These are phyloP conservation scores for Phenganax stokvisi DNA, from an alignment of 92 coral and sea anemone species.

Conservation along the genomic window DNA sequence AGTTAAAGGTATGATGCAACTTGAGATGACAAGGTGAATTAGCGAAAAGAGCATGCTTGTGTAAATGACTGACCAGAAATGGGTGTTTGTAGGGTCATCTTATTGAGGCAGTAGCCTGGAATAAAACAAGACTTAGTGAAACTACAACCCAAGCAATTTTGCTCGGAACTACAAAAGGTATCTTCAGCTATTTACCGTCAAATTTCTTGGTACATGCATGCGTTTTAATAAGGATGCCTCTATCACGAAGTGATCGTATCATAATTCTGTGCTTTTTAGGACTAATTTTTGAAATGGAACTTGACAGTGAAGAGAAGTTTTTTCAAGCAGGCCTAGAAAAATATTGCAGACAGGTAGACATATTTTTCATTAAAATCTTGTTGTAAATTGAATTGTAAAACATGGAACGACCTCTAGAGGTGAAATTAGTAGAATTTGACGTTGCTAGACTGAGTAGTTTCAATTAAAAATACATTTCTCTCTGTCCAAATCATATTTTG, in stretches of 20 bases:
- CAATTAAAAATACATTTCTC: too few relatives aligned
- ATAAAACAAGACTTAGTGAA: constrained; percentile 80
- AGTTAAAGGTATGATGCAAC: constrained; percentile 56
- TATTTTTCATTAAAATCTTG: background rate
- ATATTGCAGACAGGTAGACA: constrained; percentile 68
- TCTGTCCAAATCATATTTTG: too few relatives aligned
- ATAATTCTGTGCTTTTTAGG: constrained; percentile 37
- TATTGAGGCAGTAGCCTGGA: constrained; percentile 92
- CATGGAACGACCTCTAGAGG: background rate
- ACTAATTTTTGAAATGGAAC: constrained; percentile 77
- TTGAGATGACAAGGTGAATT: background rate
- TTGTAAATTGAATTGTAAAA: background rate
- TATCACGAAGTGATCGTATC: too few relatives aligned
- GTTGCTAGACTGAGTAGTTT: too few relatives aligned
- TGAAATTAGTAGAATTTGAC: too few relatives aligned
- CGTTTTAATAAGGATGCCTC: background rate
- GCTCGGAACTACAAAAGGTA: constrained; percentile 85
- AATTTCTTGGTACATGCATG: background rate
- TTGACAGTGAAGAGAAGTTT: constrained; percentile 89
- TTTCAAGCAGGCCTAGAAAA: constrained; percentile 81
- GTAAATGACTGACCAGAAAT: background rate
- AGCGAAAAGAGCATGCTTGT: background rate
- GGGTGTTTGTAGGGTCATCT: constrained; percentile 61
- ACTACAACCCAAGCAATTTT: constrained; percentile 87
- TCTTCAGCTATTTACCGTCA: too few relatives aligned